These are phyloP conservation scores for Vulpes vulpes DNA, from an alignment of 2,113 vertebrate genomes.

Conservation along the genomic window DNA sequence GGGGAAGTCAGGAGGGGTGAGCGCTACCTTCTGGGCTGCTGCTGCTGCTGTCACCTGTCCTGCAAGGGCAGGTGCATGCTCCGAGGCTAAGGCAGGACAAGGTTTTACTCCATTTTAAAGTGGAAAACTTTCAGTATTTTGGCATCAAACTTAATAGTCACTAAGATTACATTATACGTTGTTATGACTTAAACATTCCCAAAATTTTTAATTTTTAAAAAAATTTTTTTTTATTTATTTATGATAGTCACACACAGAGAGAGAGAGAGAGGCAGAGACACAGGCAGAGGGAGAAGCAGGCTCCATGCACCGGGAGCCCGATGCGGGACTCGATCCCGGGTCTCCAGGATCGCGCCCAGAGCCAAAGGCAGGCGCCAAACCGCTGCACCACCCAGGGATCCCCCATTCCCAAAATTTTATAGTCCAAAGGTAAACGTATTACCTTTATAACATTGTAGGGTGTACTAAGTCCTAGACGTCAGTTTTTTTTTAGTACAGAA, in stretches of 20 bases:
- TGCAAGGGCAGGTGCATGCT: background rate
- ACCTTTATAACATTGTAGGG: background rate
- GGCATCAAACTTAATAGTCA: constrained; percentile 14
- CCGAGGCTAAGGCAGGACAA: background rate
- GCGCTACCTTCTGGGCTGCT: background rate
- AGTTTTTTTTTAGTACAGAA: constrained; percentile 15
- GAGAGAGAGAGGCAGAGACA: too few relatives aligned
- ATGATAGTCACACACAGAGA: too few relatives aligned
- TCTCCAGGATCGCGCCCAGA: too few relatives aligned
- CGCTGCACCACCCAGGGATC: too few relatives aligned
- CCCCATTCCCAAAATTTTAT: background rate
- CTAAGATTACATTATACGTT: background rate
- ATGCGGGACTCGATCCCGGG: too few relatives aligned
- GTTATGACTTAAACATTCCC: constrained; percentile 2
- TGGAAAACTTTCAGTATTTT: background rate
- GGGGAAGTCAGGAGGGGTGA: background rate
- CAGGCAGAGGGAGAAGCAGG: too few relatives aligned
- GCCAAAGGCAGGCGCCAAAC: too few relatives aligned
- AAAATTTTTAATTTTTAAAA: background rate
- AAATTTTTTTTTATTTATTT: too few relatives aligned
- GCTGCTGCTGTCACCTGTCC: background rate
- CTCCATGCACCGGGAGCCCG: too few relatives aligned
- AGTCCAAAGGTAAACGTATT: background rate
- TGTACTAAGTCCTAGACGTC: background rate
- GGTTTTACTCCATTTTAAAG: background rate